Evolutionary conservation across 2,797 vertebrate species (phyloP).

Genomic region (Sebastes dallii): DNA sequence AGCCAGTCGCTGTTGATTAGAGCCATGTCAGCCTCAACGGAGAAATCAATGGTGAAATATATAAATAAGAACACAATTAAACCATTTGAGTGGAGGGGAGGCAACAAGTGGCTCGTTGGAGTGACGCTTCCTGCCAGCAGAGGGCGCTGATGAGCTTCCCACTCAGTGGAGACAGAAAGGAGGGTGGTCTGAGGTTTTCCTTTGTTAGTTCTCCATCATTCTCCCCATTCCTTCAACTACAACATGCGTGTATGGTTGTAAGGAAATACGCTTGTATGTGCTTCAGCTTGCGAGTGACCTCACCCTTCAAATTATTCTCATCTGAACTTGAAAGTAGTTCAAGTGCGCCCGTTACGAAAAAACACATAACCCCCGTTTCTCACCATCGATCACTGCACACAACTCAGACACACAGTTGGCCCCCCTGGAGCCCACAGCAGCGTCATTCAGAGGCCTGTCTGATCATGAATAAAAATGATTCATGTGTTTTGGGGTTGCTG

Average conservation of each 20-base stretch:
- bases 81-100: constrained; percentile 45
- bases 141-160: constrained; percentile 64
- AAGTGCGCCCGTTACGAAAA: constrained; percentile 12
- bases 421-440: constrained; percentile 56
- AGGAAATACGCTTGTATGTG: constrained; percentile 4
- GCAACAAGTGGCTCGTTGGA: constrained; percentile 70
- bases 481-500: constrained; percentile 49
- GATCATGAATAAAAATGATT: constrained; percentile 73
- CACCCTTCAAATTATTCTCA: constrained; percentile 34
- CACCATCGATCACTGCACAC: constrained; percentile 67
- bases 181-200: constrained; percentile 50
- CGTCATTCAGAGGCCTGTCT: constrained; percentile 68
- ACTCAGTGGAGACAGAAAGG: constrained; percentile 7
- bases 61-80: constrained; percentile 78
- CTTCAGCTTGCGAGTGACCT: constrained; percentile 18
- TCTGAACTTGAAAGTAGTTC: constrained; percentile 47
- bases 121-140: constrained; percentile 55
- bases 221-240: constrained; percentile 13
- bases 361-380: constrained; percentile 36
- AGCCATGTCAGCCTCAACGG: constrained; percentile 69
- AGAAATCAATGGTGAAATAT: constrained; percentile 80
- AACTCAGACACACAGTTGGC: constrained; percentile 61
- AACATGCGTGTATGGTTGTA: not conserved
- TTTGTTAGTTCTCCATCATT: constrained; percentile 66
- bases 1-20: constrained; percentile 79